Conservation (phyloP, 2,113 vertebrate species). For the Haemorhous mexicanus region DNA sequence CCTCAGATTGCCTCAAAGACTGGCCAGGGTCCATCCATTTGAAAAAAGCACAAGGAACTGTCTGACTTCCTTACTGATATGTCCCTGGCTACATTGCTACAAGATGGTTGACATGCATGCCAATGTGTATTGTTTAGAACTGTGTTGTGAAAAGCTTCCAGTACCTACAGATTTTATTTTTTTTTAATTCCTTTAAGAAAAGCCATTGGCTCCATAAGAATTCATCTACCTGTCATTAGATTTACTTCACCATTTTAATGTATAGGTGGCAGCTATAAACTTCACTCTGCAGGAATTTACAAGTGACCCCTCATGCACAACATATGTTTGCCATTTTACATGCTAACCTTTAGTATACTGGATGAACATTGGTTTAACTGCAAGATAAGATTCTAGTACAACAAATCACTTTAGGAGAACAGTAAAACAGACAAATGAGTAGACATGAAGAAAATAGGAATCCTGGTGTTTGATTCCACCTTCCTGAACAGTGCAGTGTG, state of each 20-base stretch:
- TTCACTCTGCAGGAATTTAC: background rate
- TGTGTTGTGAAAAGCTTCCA: background rate
- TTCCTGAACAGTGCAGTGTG: background rate
- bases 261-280: background rate
- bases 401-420: background rate
- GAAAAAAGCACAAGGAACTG: background rate
- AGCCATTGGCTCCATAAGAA: background rate
- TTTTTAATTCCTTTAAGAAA: background rate
- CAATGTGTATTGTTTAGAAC: background rate
- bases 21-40: background rate
- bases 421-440: background rate
- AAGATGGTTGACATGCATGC: background rate
- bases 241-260: background rate
- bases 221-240: background rate
- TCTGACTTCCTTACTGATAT: background rate
- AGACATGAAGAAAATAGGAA: background rate
- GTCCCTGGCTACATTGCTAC: background rate
- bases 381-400: background rate
- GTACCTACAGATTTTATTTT: background rate
- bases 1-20: background rate
- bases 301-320: background rate
- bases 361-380: background rate
- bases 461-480: background rate
- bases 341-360: background rate
- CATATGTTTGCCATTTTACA: background rate